Base-by-base conservation (phyloP, 2,113 vertebrate species). In the Actenoides lindsayi region DNA sequence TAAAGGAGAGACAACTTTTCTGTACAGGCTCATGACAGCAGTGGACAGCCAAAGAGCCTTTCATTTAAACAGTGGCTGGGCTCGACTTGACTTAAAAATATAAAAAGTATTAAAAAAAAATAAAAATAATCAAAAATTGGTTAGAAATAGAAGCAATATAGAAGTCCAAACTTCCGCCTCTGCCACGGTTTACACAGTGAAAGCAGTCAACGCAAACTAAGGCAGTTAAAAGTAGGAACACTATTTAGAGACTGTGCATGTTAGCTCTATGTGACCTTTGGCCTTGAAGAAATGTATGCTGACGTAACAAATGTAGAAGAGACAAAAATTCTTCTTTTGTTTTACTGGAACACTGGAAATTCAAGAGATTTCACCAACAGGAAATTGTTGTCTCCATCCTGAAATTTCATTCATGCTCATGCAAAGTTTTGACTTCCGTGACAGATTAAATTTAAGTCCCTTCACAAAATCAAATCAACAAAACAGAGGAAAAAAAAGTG, bases 401-500 rank as follows among this genome's bases (percentile, higher is more conserved):
- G 69, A 86, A 73, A 91, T 59, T 70, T 76, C 35, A 74, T 54
- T 87, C 56, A n/a, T 31, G 9, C 4, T 74, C 0, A 53, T 53
- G 23, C 89, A 87, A 80, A 71, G 14, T 74, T 92, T 63, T 63
- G 11, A 53, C 30, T 89, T 91, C 65, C 13, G 5, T 70, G 70
- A 89, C 21, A 9, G 51, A 23, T 73, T 86, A 62, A 82, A 94
- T 46, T 8, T 67, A 70, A 73, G 10, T 57, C 35, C 6, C 28
- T 77, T 87, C 10, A 82, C 48, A 91, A 90, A 93, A 74, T 31
- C 33, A 85, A 35, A 75, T 33, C 24, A 89, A 68, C 5, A 65
- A 64, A 94, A 76, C 31, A 73, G 33, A 86, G 42, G 42, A 70
- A 56, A 88, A 57, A 6, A 51, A 64, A 81, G 31, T 53, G 13